Evolutionary conservation across 2,113 vertebrate species (phyloP).

Genomic region (Choloepus hoffmanni): DNA sequence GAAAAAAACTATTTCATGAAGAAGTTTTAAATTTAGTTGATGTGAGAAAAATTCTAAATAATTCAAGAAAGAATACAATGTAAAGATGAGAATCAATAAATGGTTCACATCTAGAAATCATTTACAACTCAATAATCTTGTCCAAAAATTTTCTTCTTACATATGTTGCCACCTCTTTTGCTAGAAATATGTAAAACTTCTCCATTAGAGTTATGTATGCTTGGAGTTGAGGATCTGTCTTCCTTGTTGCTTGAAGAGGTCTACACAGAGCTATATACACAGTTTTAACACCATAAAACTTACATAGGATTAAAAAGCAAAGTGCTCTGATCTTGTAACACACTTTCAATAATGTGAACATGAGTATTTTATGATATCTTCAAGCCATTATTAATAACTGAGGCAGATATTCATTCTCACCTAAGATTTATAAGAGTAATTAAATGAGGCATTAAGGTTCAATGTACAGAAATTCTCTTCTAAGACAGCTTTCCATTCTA

Average conservation of each 20-base stretch:
- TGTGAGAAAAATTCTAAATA: neutral
- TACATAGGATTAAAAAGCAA: neutral
- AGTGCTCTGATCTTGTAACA: neutral
- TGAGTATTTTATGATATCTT: neutral
- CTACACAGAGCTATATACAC: neutral
- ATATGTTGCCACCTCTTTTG: neutral
- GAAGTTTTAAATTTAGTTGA: neutral
- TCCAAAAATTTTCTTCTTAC: neutral
- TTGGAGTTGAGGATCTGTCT: neutral
- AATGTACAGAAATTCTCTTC: neutral
- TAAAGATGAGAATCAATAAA: neutral
- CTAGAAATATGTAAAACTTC: neutral
- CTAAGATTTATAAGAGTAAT: neutral
- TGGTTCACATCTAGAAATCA: neutral
- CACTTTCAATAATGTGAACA: neutral
- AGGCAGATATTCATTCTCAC: neutral
- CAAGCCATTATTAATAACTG: conserved; percentile 21
- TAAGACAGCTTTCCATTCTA: conserved; percentile 28
- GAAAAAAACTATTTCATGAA: neutral
- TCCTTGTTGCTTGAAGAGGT: neutral
- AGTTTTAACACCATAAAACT: neutral
- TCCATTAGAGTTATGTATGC: neutral
- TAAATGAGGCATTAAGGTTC: conserved; percentile 11
- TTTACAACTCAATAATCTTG: neutral
- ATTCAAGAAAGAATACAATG: neutral